These are phyloP conservation scores for Oxyura jamaicensis DNA, from an alignment of 2,113 vertebrate species.

Conservation along the genomic window DNA sequence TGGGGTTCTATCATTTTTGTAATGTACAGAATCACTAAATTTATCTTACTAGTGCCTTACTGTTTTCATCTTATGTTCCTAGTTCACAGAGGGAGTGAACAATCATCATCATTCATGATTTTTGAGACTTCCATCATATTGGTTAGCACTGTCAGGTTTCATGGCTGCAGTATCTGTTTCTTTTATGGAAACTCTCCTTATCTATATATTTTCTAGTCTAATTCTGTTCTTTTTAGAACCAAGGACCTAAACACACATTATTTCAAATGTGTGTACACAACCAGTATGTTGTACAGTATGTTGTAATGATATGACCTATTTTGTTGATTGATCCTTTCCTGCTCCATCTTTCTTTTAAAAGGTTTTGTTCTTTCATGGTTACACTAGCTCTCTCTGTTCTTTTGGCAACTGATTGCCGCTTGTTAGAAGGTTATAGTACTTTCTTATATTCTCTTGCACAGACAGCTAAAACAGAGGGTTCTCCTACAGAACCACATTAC, in stretches of 20 bases:
- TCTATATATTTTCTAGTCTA: not conserved
- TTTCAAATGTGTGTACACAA: not conserved
- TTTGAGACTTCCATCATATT: accelerated
- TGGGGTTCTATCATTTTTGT: not conserved
- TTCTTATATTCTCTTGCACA: not conserved
- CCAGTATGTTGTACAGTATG: not conserved
- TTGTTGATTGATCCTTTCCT: not conserved
- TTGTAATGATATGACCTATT: not conserved
- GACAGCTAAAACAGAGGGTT: not conserved
- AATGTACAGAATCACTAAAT: not conserved
- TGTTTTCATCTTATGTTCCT: not conserved
- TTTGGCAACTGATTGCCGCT: not conserved
- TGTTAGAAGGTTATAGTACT: not conserved
- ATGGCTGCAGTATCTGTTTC: not conserved
- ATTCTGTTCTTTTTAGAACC: not conserved
- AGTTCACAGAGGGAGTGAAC: not conserved
- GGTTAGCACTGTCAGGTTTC: not conserved
- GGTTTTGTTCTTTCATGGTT: not conserved
- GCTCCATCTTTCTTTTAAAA: not conserved
- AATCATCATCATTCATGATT: not conserved
- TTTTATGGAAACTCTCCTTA: not conserved
- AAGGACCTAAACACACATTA: not conserved
- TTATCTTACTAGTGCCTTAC: not conserved
- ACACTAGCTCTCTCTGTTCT: not conserved
- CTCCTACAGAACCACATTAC: not conserved